These are phyloP conservation scores for Amphiprion ocellaris DNA, from an alignment of 2,113 vertebrate species.

Conservation along the genomic window DNA sequence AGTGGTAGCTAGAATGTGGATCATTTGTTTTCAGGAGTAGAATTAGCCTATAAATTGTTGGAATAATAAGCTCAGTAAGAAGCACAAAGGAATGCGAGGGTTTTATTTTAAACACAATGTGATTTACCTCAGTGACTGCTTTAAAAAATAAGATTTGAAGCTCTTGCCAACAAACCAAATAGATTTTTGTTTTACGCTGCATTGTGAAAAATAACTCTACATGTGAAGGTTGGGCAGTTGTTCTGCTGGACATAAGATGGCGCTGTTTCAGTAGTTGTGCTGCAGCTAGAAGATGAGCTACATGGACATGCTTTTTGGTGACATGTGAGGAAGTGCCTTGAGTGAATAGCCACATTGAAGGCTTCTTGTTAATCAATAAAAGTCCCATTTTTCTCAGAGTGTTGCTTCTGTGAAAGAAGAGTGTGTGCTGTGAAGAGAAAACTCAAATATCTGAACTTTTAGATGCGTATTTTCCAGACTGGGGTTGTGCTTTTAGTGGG, in stretches of 20 bases:
- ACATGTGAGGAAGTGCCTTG: conserved; percentile 12
- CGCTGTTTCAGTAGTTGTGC: conserved; percentile 49
- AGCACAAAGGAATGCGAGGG: conserved; percentile 22
- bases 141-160: conserved; percentile 26
- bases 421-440: neutral
- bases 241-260: conserved; percentile 57
- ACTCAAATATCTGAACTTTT: neutral
- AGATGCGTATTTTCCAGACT: neutral
- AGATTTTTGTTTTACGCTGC: neutral
- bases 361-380: conserved; percentile 34
- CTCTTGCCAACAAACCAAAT: conserved; percentile 41
- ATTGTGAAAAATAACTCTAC: neutral
- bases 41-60: no score
- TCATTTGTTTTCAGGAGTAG: neutral
- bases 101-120: conserved; percentile 26
- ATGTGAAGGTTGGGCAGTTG: conserved; percentile 12
- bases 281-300: neutral
- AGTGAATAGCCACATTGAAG: neutral
- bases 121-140: conserved; percentile 23
- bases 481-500: neutral
- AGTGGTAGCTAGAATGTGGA: neutral
- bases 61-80: neutral
- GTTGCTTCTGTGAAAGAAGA: neutral
- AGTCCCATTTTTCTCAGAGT: neutral
- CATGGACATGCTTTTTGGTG: neutral